Evolutionary conservation across 2,797 vertebrate species (phyloP), one percentile per base, ranked within the genome.

Genomic region (Acanthurus lineatus): DNA sequence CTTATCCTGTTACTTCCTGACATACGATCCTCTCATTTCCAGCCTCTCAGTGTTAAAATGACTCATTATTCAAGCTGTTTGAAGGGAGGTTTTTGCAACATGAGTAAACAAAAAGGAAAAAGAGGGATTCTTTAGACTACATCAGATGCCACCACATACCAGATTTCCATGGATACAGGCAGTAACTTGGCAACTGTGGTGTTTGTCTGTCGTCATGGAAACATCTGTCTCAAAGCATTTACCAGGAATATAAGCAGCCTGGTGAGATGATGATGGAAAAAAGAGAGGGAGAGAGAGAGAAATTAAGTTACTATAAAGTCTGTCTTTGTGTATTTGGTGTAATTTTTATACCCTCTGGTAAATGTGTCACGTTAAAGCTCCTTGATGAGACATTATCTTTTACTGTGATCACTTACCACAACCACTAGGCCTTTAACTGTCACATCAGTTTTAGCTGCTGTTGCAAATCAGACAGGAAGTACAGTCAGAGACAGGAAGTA

Each of bases 131-230:
- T 51, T 88, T 81, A 72, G 85, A 90, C 59, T 85, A 86, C 8
- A 83, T 85, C 42, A 81, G 72, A 76, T 85, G 56, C 71, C 56
- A 77, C 51, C 9, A 51, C 61, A 69, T 52, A 89, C 70, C 79
- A 83, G 68, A 93, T 90, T 94, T 84, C 84, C 3, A 74, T 92
- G 85, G 89, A 88, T 88, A 89, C 90, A 17, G 42, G 60, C 69
- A 60, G 90, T 91, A 84, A 63, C 91, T 82, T 82, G 83, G 90
- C 89, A 92, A 92, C 91, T 65, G 12, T 52, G 35, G 69, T 67
- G 88, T 90, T 89, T 88, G 88, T 87, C 90, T 87, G 89, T 93
- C 19, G 86, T 79, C 88, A 87, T 89, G 89, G 91, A 85, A 90
- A 91, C 86, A 49, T 68, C 58, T 69, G 73, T 85, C 65, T 86